These are phyloP conservation scores for Mionectes olivaceus DNA, from an alignment of 2,797 vertebrate genomes.

Conservation along the genomic window DNA sequence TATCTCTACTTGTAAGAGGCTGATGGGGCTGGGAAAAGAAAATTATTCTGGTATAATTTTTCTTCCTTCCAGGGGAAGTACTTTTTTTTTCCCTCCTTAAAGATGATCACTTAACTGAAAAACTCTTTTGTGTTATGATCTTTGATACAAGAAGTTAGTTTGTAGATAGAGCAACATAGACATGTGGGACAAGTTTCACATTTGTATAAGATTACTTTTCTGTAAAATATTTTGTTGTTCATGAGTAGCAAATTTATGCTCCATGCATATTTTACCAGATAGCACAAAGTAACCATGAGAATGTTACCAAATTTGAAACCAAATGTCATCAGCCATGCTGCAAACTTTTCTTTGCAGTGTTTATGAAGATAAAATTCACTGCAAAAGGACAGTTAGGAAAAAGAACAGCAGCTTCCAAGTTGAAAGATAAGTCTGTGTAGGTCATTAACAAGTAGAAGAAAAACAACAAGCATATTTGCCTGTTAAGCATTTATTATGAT, in stretches of 20 bases:
- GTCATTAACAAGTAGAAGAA: not conserved
- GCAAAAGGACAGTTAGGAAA: not conserved
- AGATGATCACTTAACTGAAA: not conserved
- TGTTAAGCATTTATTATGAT: not conserved
- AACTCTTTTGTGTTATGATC: not conserved
- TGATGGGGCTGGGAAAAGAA: fast-evolving
- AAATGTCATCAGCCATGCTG: not conserved
- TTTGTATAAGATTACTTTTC: not conserved
- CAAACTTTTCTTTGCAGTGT: not conserved
- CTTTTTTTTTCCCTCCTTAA: not conserved
- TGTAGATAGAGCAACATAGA: not conserved
- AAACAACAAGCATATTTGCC: not conserved
- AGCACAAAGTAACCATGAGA: not conserved
- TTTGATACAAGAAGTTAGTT: not conserved
- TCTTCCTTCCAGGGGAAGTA: not conserved
- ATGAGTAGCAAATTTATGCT: not conserved
- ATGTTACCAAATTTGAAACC: not conserved
- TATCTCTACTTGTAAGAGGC: not conserved
- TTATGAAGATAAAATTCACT: not conserved
- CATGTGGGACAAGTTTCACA: not conserved
- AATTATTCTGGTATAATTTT: not conserved
- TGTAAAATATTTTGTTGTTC: not conserved
- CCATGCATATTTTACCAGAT: not conserved
- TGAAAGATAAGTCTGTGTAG: not conserved
- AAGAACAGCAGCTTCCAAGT: not conserved